Evolutionary conservation across 2,113 vertebrate species (phyloP), one percentile per base, ranked within the genome.

Genomic region (Epinephelus moara): DNA sequence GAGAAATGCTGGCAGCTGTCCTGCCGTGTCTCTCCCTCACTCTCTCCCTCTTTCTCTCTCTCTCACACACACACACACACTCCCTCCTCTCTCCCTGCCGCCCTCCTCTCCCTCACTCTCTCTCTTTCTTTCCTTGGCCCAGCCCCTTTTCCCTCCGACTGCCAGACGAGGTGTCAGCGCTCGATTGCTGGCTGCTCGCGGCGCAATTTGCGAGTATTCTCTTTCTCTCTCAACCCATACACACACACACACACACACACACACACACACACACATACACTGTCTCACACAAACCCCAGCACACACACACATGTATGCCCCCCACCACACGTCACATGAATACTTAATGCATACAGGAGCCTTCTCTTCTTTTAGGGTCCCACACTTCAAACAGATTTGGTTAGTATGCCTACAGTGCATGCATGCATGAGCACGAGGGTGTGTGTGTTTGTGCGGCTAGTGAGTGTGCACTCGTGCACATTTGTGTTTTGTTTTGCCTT

Each of bases 351-450:
- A 82, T 89, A 93, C 93, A 94, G 92, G 91, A 94, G 90, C 92
- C 91, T 88, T 89, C 92, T 94, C 89, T 94, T 95, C 93, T 94
- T 95, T 94, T 94, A 94, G 93, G 92, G 91, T 94, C 93, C 92
- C 92, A 86, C 87, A 95, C 95, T 95, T 96, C 95, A 96, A 96
- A 95, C 94, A 95, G 95, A 96, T 95, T 95, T 91, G 84, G 91
- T 94, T 94, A 96, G 94, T 94, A 93, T 94, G 93, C 93, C 92
- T 94, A 91, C 88, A 92, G 93, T 92, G 86, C 91, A 89, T 92
- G 87, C 45, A 80, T 91, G 77, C 78, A 57, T 78, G 86, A 83
- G 88, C 70, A 62, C 52, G 9, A 69, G 86, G 55, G 79, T 82
- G 77, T 73, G n/a, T 70, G 40, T 37, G 33, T 37, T 25, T 67